Evolutionary conservation across 2,113 vertebrate genomes (phyloP).

Genomic region (Protobothrops flavoviridis): DNA sequence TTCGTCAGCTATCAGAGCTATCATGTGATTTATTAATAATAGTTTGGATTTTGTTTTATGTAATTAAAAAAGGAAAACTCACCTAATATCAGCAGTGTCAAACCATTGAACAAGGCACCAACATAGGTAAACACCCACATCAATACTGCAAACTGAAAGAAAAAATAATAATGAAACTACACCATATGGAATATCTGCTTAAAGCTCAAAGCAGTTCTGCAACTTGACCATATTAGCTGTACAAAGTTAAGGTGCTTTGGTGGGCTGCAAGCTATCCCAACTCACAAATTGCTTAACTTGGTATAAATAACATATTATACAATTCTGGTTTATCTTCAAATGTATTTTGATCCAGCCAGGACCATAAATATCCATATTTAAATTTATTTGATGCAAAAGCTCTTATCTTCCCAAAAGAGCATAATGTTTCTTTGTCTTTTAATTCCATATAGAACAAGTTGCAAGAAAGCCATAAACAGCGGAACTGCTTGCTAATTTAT

Average conservation of each 20-base stretch:
- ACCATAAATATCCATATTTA: background rate
- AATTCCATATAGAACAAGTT: background rate
- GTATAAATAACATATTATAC: background rate
- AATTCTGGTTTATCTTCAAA: background rate
- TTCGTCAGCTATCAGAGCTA: background rate
- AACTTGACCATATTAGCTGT: background rate
- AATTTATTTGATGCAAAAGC: background rate
- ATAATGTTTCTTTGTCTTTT: background rate
- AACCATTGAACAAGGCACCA: slow-evolving; percentile 96
- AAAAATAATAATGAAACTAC: background rate
- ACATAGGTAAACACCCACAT: slow-evolving; percentile 99
- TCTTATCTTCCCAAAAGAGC: background rate
- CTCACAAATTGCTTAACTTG: background rate
- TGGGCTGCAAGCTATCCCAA: background rate
- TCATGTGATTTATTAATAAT: background rate
- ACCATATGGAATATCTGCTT: background rate
- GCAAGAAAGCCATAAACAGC: background rate
- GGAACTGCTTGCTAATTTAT: background rate
- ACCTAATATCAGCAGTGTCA: slow-evolving; percentile 95
- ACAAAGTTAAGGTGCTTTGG: background rate
- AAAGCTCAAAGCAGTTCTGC: background rate
- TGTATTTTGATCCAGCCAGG: background rate
- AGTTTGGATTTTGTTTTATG: background rate
- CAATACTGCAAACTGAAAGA: slow-evolving; percentile 86
- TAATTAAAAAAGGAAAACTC: slow-evolving; percentile 60